phyloP scores from a whole-genome alignment of 2,113 vertebrate genomes.

The Pseudorhombus dupliciocellatus region DNA sequence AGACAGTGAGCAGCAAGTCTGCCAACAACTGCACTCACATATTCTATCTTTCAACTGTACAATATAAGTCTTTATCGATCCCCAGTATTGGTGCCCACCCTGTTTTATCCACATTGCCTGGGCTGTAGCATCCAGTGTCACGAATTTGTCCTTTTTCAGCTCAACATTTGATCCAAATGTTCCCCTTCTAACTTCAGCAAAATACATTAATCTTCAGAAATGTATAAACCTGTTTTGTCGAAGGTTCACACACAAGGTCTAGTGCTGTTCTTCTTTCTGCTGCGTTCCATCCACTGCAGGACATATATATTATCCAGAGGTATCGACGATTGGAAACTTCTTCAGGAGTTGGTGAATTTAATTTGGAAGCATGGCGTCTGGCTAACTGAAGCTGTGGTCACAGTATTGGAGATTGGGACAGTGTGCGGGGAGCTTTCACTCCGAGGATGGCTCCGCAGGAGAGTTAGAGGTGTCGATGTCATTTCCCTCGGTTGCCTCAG shows the following conservation, averaged over 20 bases:
- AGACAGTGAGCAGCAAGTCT: not conserved
- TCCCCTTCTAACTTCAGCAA: no score
- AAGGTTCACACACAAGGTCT: not conserved
- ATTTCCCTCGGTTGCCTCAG: slow-evolving; percentile 17
- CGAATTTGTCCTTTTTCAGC: no score
- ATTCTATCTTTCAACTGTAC: no score
- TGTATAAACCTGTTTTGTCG: not conserved
- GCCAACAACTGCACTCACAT: no score
- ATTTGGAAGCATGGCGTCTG: not conserved
- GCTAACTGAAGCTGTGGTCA: slow-evolving; percentile 8
- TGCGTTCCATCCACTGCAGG: not conserved
- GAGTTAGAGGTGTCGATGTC: slow-evolving; percentile 21
- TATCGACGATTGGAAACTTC: not conserved
- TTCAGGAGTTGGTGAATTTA: not conserved
- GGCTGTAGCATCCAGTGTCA: no score
- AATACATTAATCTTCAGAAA: not conserved
- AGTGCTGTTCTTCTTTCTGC: not conserved
- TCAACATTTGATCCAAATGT: no score
- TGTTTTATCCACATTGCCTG: no score
- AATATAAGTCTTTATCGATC: no score
- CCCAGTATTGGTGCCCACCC: no score
- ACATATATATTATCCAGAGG: slow-evolving; percentile 14
- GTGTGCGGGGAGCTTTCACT: slow-evolving; percentile 4
- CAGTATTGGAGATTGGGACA: slow-evolving; percentile 1
- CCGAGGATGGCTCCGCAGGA: slow-evolving; percentile 7